Percentiles rank a stretch among this genome's conserved stretches.
These are phyloP conservation scores for Phengaris alcon DNA, from an alignment of 2,888 invertebrate genomes.

Conservation along the genomic window DNA sequence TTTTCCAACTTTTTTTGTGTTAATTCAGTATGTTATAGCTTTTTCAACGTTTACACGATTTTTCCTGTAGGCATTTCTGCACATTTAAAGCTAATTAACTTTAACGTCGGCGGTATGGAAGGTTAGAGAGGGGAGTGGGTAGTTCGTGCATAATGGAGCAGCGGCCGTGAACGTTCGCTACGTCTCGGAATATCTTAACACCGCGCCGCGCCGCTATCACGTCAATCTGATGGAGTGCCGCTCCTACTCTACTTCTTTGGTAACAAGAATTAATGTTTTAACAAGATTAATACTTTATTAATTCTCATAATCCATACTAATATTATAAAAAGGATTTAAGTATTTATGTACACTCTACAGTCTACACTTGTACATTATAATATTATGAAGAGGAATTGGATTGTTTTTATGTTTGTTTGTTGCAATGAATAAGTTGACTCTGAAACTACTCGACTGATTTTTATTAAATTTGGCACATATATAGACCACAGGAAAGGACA, in stretches of 20 bases:
- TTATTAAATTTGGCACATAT: too few relatives aligned
- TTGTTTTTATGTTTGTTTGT: too few relatives aligned
- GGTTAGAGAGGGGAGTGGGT: slow-evolving; percentile 51
- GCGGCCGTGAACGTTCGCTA: slow-evolving; percentile 55
- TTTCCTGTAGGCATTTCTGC: background rate
- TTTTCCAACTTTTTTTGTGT: background rate
- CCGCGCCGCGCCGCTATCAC: slow-evolving; percentile 51
- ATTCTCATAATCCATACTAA: too few relatives aligned
- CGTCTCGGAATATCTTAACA: slow-evolving; percentile 69
- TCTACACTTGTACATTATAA: too few relatives aligned
- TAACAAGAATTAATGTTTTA: background rate
- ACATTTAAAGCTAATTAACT: slow-evolving; percentile 34
- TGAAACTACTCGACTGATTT: too few relatives aligned
- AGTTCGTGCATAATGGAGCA: slow-evolving; percentile 61
- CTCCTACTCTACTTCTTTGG: slow-evolving; percentile 38
- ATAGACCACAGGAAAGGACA: too few relatives aligned
- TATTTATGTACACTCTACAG: too few relatives aligned
- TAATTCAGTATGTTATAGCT: slow-evolving; percentile 2
- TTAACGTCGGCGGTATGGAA: slow-evolving; percentile 45
- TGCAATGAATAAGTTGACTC: too few relatives aligned
- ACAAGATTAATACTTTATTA: background rate
- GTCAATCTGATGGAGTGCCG: slow-evolving; percentile 47
- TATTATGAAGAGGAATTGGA: too few relatives aligned
- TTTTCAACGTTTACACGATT: background rate
- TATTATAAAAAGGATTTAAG: too few relatives aligned